phyloP scores from a whole-genome alignment of 2,113 vertebrate genomes.

The Nansenia antarctica region DNA sequence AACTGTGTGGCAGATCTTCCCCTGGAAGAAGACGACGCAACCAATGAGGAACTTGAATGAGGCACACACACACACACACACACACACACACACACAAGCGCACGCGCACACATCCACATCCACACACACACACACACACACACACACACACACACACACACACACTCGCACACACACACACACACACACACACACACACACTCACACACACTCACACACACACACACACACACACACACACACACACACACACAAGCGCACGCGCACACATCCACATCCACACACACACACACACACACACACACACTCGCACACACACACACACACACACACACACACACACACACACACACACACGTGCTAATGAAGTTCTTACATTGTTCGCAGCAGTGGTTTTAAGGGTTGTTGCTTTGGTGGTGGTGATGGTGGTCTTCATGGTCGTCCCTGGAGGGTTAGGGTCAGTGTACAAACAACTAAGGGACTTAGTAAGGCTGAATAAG shows the following conservation, averaged over 20 bases:
- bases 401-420: slow-evolving; percentile 18
- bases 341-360: background rate
- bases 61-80: background rate
- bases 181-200: background rate
- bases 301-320: background rate
- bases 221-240: background rate
- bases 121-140: no score
- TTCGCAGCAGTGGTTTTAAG: background rate
- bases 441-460: background rate
- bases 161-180: background rate
- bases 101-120: no score
- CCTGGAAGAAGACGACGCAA: slow-evolving; percentile 52
- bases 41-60: no score
- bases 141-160: no score
- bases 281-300: background rate
- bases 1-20: slow-evolving; percentile 74
- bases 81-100: no score
- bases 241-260: background rate
- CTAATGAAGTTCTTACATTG: slow-evolving; percentile 58
- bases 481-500: no score
- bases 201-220: background rate
- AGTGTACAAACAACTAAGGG: background rate
- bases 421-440: background rate
- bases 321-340: background rate
- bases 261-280: background rate